Conservation (phyloP, 2,113 vertebrate genomes). For the Petrocephalus microphthalmus region DNA sequence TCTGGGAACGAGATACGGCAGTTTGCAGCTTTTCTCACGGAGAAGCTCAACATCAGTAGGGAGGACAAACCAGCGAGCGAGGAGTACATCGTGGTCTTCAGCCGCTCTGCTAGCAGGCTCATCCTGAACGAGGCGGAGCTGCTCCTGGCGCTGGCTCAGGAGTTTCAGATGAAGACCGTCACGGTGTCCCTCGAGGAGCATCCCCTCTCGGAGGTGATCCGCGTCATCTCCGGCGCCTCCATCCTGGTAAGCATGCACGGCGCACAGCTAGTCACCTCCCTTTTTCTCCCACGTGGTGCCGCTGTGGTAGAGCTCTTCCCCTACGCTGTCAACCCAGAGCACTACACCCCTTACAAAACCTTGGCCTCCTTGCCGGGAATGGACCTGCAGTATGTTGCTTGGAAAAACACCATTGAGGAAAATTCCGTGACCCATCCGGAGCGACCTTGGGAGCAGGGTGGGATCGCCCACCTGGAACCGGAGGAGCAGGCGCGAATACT, state of each 20-base stretch:
- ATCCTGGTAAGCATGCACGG: constrained; percentile 96
- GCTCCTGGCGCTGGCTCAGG: constrained; percentile 82
- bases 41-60: constrained; percentile 74
- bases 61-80: constrained; percentile 52
- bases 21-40: constrained; percentile 72
- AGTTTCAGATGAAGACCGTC: constrained; percentile 91
- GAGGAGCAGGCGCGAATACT: constrained; percentile 81
- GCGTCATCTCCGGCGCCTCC: constrained; percentile 74
- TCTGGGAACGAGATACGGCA: constrained; percentile 89
- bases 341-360: constrained; percentile 94
- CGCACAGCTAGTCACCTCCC: constrained; percentile 81
- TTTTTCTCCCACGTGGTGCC: constrained; percentile 87
- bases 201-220: constrained; percentile 73
- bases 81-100: constrained; percentile 87
- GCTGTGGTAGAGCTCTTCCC: constrained; percentile 87
- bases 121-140: constrained; percentile 92
- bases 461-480: constrained; percentile 79
- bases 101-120: constrained; percentile 80
- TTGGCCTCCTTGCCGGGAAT: constrained; percentile 85
- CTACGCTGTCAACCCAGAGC: constrained; percentile 88
- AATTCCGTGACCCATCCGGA: constrained; percentile 79
- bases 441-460: constrained; percentile 90
- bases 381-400: constrained; percentile 89
- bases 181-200: constrained; percentile 88
- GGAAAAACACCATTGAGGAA: constrained; percentile 76